These are phyloP conservation scores for Achlya flavicornis DNA, from an alignment of 2,888 invertebrate species.

Conservation along the genomic window DNA sequence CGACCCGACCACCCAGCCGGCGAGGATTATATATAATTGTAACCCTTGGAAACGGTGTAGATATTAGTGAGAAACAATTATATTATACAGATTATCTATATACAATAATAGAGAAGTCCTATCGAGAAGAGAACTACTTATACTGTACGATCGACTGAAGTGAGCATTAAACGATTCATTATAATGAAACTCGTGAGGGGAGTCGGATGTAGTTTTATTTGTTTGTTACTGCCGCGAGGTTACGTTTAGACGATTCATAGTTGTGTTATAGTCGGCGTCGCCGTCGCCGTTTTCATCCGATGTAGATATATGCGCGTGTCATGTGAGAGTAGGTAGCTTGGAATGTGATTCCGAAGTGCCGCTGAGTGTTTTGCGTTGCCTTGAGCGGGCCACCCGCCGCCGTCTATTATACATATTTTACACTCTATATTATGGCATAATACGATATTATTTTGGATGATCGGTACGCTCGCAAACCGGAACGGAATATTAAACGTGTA, in stretches of 20 bases:
- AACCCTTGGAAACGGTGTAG: conserved; percentile 82
- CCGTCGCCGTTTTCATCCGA: conserved; percentile 49
- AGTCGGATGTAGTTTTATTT: conserved; percentile 71
- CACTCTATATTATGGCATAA: conserved; percentile 83
- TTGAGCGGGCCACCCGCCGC: conserved; percentile 59
- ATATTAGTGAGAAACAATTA: conserved; percentile 83
- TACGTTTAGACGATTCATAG: conserved; percentile 62
- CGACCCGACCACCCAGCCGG: conserved; percentile 48
- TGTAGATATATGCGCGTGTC: conserved; percentile 47
- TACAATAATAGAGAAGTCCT: conserved; percentile 81
- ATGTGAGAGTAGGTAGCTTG: conserved; percentile 64
- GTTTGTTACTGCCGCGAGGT: conserved; percentile 61
- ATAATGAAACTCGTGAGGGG: conserved; percentile 70
- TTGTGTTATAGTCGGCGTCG: conserved; percentile 52
- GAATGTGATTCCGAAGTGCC: conserved; percentile 77
- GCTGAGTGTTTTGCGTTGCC: conserved; percentile 66
- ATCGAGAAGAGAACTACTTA: conserved; percentile 76
- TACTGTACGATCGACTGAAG: conserved; percentile 78
- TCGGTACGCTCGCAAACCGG: conserved; percentile 65
- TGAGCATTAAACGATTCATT: conserved; percentile 74
- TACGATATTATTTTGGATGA: conserved; percentile 73
- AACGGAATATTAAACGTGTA: conserved; percentile 77
- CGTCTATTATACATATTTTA: conserved; percentile 71
- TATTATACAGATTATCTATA: conserved; percentile 83
- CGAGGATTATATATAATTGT: conserved; percentile 74